Base-by-base conservation (phyloP, 2,888 invertebrate species). In the Microctonus aethiopoides region DNA sequence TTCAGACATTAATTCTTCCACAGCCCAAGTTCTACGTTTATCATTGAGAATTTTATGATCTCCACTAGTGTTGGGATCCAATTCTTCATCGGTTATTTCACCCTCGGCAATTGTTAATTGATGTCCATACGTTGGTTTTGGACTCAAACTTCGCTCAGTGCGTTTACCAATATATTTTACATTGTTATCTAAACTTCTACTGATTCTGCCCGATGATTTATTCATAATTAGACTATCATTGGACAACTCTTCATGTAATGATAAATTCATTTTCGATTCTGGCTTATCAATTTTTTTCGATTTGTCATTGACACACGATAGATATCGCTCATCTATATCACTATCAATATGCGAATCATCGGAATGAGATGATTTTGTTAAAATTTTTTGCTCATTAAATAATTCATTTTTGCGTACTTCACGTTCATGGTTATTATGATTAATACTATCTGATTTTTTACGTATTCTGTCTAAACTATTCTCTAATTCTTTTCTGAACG, bases 11-110 rank as follows among this genome's bases (percentile, higher is more conserved):
- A 84, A 74, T 34, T 82, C 81, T 66, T 84, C 84, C 9, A 84
- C 83, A 11, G 83, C 85, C 85, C 85, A 84, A 52, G 83, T 81
- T 71, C 83, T 81, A 26, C 85, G 74, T 59, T 82, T 80, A 62
- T 85, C 85, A 36, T 78, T 77, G 34, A 84, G 73, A 34, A 80
- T 77, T 51, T 75, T 73, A 20, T 75, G 69, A 65, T 74, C 72
- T 46, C 63, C 66, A 7, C 13, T 61, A 9, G 51, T n/a, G 13
- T 56, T 26, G 6, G 46, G 24, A 39, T 62, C 56, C 13, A 41
- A 54, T n/a, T 72, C 63, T 16, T 71, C 71, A 67, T 61, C 46
- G 1, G 59, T 46, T n/a, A 64, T 64, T 9, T 68, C 68, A 41
- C 70, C 34, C 9, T 29, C 72, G 24, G 72, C 75, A 16, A 72